phyloP scores from a whole-genome alignment of 2,113 vertebrate genomes.

The Collichthys lucidus region DNA sequence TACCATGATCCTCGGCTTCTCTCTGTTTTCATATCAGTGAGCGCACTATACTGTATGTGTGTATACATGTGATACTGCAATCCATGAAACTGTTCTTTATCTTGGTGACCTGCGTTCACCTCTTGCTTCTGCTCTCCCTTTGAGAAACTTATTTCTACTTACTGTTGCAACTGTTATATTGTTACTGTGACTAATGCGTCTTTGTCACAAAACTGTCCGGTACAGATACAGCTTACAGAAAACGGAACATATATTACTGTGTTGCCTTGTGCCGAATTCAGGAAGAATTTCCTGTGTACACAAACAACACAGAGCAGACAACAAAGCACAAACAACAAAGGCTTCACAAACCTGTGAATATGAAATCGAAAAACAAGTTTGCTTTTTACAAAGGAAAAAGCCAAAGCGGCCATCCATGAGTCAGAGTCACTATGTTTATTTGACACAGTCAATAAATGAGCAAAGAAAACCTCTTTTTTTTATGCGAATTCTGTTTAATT shows the following conservation, averaged over 20 bases:
- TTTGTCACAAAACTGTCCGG: background rate
- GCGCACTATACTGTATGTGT: background rate
- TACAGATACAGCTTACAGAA: background rate
- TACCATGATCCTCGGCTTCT: background rate
- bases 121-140: background rate
- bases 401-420: background rate
- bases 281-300: background rate
- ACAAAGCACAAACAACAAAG: constrained; percentile 4
- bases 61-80: background rate
- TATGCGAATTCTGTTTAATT: background rate
- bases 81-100: background rate
- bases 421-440: background rate
- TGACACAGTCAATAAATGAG: background rate
- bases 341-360: background rate
- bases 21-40: background rate
- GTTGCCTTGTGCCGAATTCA: background rate
- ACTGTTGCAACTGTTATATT: constrained; percentile 2
- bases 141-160: background rate
- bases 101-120: background rate
- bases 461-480: constrained; percentile 1
- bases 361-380: background rate
- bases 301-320: background rate
- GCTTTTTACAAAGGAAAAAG: background rate
- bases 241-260: constrained; percentile 8
- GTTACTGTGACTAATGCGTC: background rate